Evolutionary conservation across 1,140 invertebrate species (phyloP).

Genomic region (Ruditapes philippinarum): DNA sequence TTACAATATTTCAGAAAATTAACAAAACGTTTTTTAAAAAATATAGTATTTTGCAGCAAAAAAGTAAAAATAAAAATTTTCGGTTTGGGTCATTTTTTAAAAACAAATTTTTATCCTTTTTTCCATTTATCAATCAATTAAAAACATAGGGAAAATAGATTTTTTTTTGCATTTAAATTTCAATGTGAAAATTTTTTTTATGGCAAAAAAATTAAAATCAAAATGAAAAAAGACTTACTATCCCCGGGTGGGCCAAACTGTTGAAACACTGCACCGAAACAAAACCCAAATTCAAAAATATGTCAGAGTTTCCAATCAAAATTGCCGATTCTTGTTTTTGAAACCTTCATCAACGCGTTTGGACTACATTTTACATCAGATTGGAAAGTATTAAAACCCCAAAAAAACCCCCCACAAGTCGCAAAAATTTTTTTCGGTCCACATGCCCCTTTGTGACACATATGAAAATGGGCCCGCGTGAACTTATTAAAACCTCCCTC

Average conservation of each 20-base stretch:
- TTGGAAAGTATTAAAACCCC: constrained; percentile 62
- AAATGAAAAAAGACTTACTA: constrained; percentile 56
- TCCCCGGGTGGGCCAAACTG: constrained; percentile 66
- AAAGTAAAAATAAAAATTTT: too few relatives aligned
- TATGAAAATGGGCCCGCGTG: constrained; percentile 69
- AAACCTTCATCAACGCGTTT: constrained; percentile 67
- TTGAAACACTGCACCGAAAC: constrained; percentile 30
- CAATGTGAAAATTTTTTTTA: too few relatives aligned
- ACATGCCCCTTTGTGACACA: constrained; percentile 64
- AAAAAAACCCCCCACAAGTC: constrained; percentile 66
- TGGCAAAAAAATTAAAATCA: too few relatives aligned
- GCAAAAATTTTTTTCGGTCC: constrained; percentile 56
- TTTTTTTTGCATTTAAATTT: too few relatives aligned
- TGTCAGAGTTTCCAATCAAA: constrained; percentile 61
- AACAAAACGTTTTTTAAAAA: too few relatives aligned
- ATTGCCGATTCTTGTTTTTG: constrained; percentile 56
- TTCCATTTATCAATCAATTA: background rate
- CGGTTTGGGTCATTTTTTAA: too few relatives aligned
- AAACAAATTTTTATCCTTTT: too few relatives aligned
- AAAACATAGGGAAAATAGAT: too few relatives aligned
- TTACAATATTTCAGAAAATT: too few relatives aligned
- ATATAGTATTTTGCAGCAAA: too few relatives aligned
- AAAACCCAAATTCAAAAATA: constrained; percentile 63
- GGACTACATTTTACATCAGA: constrained; percentile 68
- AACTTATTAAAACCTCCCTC: constrained; percentile 64